Evolutionary conservation across 2,888 invertebrate species (phyloP), one percentile per base, ranked within the genome.

Genomic region (Melinopterus prodromus): DNA sequence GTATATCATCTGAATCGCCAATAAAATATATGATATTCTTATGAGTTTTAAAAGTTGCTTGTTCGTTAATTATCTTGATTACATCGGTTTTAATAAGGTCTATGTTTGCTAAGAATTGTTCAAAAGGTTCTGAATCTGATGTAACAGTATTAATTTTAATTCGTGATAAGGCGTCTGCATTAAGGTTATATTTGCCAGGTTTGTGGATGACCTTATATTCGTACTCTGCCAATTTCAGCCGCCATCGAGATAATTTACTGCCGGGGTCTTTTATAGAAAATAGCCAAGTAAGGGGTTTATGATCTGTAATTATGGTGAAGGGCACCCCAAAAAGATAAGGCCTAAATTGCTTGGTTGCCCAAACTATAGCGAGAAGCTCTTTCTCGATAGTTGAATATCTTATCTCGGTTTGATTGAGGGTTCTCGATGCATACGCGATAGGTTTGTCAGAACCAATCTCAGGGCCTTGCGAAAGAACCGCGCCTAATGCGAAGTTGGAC

Each of bases 301-400:
- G 77, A 35, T 77, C 77, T 37, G 77, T 77, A 14, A 36, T 77
- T 6, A 72, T 72, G 37, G 35, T 69, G 16, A 77, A 77, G 37
- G 16, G 16, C 35, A 70, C 70, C 35, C 77, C 77, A 16, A 70
- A 77, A 16, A 77, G 6, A 35, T 79, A 79, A 4, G 79, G 79
- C 37, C 70, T 26, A 38, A 79, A 79, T 6, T 79, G 76, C 37
- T 79, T 79, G 15, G 71, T 69, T 6, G 77, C 69, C 78, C 75
- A 78, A 36, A 78, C 71, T 69, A 75, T 71, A 26, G 74, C 53
- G 12, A 78, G 36, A 12, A 78, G 38, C 74, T 78, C 76, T 69
- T 78, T 75, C 53, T 79, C 79, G 12, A 77, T 79, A 6, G 26
- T 16, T 15, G 71, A 26, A 72, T 79, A 79, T 14, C 37, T 79